Percentiles rank a stretch among this genome's conserved stretches.
Conservation (phyloP, 2,888 invertebrate genomes). For the Nemotelus pantherinus region DNA sequence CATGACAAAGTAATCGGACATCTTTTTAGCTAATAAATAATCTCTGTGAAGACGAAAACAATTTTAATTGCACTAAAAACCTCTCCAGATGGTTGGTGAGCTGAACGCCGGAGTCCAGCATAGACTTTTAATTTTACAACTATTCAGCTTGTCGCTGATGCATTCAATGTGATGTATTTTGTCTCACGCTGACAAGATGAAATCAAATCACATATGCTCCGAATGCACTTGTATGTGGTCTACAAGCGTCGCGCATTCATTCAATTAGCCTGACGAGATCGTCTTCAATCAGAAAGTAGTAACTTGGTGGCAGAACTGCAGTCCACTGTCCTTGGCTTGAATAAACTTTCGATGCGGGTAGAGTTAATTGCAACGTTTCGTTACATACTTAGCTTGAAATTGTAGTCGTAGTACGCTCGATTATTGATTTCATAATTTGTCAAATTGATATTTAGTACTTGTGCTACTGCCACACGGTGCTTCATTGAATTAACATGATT, state of each 20-base stretch:
- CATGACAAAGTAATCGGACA: no score
- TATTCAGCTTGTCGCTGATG: no score
- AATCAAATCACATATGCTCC: not conserved
- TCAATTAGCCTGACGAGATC: not conserved
- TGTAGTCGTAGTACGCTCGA: not conserved
- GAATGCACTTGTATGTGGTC: not conserved
- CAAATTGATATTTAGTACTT: not conserved
- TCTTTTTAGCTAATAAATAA: no score
- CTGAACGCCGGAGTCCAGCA: no score
- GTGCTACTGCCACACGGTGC: no score
- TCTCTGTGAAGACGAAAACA: no score
- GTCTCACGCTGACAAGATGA: not conserved
- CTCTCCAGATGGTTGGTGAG: no score
- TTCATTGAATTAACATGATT: no score
- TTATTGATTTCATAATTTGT: conserved; percentile 1
- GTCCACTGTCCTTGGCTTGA: conserved; percentile 8
- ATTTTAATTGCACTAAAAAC: no score
- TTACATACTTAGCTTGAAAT: not conserved
- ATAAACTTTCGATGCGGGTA: not conserved
- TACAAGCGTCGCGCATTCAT: not conserved
- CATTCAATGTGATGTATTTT: not conserved
- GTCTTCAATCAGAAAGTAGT: conserved; percentile 1
- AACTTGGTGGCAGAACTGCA: not conserved
- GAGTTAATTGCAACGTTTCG: conserved; percentile 9
- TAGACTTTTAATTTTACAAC: no score